Evolutionary conservation across 2,888 invertebrate genomes (phyloP).

Genomic region (Cenopis cana): DNA sequence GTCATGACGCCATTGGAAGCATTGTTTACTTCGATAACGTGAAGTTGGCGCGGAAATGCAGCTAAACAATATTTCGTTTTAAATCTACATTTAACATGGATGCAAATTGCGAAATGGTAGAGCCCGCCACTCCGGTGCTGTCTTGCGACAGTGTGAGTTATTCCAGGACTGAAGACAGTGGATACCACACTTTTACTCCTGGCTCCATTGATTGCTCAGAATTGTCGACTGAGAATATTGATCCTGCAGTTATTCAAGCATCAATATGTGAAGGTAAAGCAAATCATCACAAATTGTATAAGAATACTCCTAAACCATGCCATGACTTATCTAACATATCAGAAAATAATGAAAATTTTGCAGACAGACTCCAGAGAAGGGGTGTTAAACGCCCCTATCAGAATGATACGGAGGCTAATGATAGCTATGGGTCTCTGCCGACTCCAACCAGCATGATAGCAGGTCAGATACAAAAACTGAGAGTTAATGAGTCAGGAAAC

Average conservation of each 20-base stretch:
- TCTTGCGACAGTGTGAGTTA: constrained; percentile 62
- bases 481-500: constrained; percentile 68
- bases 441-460: constrained; percentile 77
- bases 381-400: constrained; percentile 69
- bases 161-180: constrained; percentile 76
- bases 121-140: constrained; percentile 63
- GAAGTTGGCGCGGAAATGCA: constrained; percentile 38
- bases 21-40: constrained; percentile 42
- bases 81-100: constrained; percentile 58
- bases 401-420: constrained; percentile 58
- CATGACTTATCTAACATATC: constrained; percentile 51
- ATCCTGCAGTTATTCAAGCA: constrained; percentile 57
- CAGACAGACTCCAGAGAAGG: constrained; percentile 65
- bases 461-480: constrained; percentile 70
- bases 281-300: constrained; percentile 59
- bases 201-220: constrained; percentile 70
- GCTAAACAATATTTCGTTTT: constrained; percentile 12
- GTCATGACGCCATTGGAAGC: constrained; percentile 27
- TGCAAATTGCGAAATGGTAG: constrained; percentile 63
- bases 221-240: constrained; percentile 64
- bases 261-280: constrained; percentile 59
- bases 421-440: constrained; percentile 56
- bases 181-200: constrained; percentile 77
- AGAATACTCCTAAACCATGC: constrained; percentile 57
- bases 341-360: constrained; percentile 49